These are phyloP conservation scores for Melanostoma scalare DNA, from an alignment of 2,888 invertebrate species.

Conservation along the genomic window DNA sequence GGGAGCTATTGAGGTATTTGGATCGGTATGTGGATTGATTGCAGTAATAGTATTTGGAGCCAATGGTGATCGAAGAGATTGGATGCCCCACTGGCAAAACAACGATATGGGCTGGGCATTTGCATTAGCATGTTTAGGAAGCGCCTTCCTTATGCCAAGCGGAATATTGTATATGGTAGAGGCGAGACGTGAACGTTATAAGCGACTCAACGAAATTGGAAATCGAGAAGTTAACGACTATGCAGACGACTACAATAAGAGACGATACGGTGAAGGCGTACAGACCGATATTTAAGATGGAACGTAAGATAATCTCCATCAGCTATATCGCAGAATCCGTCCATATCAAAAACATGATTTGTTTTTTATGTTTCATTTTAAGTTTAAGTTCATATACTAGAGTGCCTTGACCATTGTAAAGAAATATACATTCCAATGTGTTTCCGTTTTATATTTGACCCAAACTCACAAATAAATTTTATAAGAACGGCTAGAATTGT, in stretches of 20 bases:
- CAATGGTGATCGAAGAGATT: constrained; percentile 94
- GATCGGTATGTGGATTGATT: constrained; percentile 91
- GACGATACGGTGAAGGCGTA: constrained; percentile 84
- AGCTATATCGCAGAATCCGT: constrained; percentile 57
- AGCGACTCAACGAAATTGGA: constrained; percentile 87
- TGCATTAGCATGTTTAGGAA: constrained; percentile 92
- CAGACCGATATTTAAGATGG: constrained; percentile 88
- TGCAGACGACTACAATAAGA: constrained; percentile 82
- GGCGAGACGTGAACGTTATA: constrained; percentile 90
- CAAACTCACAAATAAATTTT: constrained; percentile 49
- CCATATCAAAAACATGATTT: constrained; percentile 31
- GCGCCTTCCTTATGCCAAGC: constrained; percentile 88
- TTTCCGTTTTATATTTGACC: constrained; percentile 8
- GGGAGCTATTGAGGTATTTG: constrained; percentile 88
- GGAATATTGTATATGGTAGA: constrained; percentile 92
- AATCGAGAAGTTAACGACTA: constrained; percentile 86
- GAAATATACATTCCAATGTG: constrained; percentile 44
- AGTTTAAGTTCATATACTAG: constrained; percentile 33
- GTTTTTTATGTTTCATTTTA: constrained; percentile 24
- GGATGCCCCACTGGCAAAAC: constrained; percentile 98
- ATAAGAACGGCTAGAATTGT: constrained; percentile 15
- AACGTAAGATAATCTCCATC: constrained; percentile 21
- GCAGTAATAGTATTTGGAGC: constrained; percentile 94
- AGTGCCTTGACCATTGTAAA: constrained; percentile 40
- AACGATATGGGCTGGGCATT: constrained; percentile 97